Conservation (phyloP, 2,888 invertebrate genomes). For the Agonopterix heracliana region DNA sequence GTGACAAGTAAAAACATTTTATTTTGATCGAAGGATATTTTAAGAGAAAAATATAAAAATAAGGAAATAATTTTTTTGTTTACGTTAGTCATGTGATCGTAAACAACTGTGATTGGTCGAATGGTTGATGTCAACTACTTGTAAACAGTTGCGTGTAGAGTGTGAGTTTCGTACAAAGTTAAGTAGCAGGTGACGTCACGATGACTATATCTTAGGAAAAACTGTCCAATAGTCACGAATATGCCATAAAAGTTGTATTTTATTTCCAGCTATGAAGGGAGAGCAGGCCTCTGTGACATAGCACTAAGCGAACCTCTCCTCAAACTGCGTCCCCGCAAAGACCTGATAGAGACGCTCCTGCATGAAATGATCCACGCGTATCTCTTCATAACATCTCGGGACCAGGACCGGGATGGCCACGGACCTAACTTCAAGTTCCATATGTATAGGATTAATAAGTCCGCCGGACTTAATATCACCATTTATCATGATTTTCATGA, state of each 20-base stretch:
- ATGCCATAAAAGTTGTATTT: background rate
- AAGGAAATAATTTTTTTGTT: too few relatives aligned
- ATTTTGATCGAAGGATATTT: too few relatives aligned
- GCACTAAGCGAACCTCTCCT: slow-evolving; percentile 93
- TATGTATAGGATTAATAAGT: slow-evolving; percentile 93
- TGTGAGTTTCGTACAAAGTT: too few relatives aligned
- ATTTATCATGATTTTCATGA: slow-evolving; percentile 97
- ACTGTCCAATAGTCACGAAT: background rate
- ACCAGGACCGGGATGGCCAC: slow-evolving; percentile 94
- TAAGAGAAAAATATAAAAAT: too few relatives aligned
- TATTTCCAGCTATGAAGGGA: slow-evolving; percentile 79
- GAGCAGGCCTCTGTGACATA: slow-evolving; percentile 86
- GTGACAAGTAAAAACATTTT: too few relatives aligned
- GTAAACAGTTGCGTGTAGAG: too few relatives aligned
- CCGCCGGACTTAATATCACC: slow-evolving; percentile 90
- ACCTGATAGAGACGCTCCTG: slow-evolving; percentile 96
- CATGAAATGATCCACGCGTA: slow-evolving; percentile 99
- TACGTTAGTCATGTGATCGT: too few relatives aligned
- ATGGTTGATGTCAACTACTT: too few relatives aligned
- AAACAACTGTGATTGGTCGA: too few relatives aligned
- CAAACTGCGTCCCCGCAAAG: slow-evolving; percentile 93
- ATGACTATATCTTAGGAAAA: too few relatives aligned
- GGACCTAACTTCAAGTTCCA: slow-evolving; percentile 95
- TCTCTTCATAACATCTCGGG: slow-evolving; percentile 88
- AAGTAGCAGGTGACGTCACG: too few relatives aligned